Evolutionary conservation across 2,797 vertebrate species (phyloP).

Genomic region (Darevskia mixta): DNA sequence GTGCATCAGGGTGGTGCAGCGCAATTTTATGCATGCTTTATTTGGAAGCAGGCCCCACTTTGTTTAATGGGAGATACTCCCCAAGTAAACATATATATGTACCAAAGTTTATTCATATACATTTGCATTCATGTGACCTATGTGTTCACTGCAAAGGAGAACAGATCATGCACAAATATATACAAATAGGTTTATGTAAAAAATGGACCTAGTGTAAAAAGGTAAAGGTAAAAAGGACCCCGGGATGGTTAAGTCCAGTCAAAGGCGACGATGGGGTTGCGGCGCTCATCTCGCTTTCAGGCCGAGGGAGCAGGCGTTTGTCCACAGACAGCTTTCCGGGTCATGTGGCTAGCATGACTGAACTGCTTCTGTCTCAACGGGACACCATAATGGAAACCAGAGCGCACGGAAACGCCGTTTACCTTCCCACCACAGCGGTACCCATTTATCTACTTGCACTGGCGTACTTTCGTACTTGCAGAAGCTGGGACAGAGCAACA

Average conservation of each 20-base stretch:
- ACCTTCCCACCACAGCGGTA: neutral
- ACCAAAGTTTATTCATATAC: neutral
- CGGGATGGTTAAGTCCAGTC: no score
- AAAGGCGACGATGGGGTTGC: no score
- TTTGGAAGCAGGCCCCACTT: neutral
- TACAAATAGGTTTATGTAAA: neutral
- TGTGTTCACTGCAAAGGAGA: neutral
- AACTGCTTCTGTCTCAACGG: no score
- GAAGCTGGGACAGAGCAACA: no score
- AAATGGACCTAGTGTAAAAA: neutral
- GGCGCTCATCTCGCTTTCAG: no score
- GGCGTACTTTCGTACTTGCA: no score
- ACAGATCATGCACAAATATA: neutral
- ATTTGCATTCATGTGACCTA: neutral
- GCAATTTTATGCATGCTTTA: neutral
- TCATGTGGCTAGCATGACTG: no score
- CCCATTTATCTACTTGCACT: neutral
- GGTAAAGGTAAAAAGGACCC: no score
- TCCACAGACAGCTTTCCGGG: no score
- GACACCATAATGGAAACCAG: no score
- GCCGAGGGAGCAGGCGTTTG: no score
- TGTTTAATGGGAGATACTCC: neutral
- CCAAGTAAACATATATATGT: neutral
- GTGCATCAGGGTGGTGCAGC: neutral
- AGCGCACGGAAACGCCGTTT: no score